Base-by-base conservation (phyloP, 37 sponge, comb jelly and placozoan genomes). In the Aplysina aerophoba region DNA sequence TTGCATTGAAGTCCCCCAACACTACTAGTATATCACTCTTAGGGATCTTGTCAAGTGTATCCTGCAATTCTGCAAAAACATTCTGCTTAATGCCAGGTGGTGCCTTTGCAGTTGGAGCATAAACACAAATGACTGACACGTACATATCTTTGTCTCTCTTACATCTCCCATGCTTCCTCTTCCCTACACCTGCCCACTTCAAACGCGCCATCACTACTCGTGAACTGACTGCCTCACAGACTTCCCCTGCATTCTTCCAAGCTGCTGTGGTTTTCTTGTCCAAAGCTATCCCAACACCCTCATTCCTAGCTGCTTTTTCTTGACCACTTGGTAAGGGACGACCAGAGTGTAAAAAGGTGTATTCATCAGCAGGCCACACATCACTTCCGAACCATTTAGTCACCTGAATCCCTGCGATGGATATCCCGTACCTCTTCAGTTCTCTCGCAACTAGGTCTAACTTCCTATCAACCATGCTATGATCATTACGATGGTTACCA, bases 321-420 rank as follows among this genome's bases (percentile, higher is more conserved):
- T 28, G 66, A 13, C 69, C 73, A 39, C 38, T 56, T 15, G 85
- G 83, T 28, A 82, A 38, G 36, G 81, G 81, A 25, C 71, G 21
- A 3, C 81, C 87, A 15, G 81, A 86, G 41, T 85, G 85, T 17
- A 85, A 34, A 34, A 82, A 17, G 65, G 74, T 73, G 41, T 73
- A 73, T 13, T 30, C 11, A 4, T 3, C 24, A 25, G 79, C 25
- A 13, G 79, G 79, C 86, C 86, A 85, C 31, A 85, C 64, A 59
- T 85, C 86, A 50, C 63, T 55, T 6, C 79, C 86, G 22, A 85
- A 85, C 86, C 86, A 85, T 50, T 77, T 85, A 58, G 79, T 78
- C 34, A 79, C 86, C 35, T 85, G 86, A 34, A 85, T 27, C 38
- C 79, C 85, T 79, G 40, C 74, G 17, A 73, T 37, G 8, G 74